Evolutionary conservation across 2,797 vertebrate genomes (phyloP), one percentile per base, ranked within the genome.

Genomic region (Lates japonicus): DNA sequence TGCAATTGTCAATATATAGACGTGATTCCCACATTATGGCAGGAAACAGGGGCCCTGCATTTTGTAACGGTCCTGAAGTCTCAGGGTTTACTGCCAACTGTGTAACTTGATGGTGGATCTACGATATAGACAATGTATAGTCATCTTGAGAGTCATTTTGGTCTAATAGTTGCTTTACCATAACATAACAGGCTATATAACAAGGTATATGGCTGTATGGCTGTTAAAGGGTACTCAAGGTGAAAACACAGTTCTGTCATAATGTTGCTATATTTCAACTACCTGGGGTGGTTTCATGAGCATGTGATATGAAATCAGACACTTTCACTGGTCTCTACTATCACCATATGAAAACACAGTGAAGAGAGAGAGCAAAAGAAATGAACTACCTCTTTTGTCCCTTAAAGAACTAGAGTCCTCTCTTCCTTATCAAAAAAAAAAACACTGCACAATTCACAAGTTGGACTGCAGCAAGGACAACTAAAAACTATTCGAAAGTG

Each of bases 401-500:
- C 10, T 62, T n/a, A 29, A 37, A 59, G 12, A 66, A 19, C 41
- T 7, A 42, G 11, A 69, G 29, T 48, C 33, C 55, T 29, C 33
- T 75, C 55, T 60, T 65, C n/a, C 29, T 22, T 67, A 49, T 64
- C 19, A 61, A 44, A 44, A n/a, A 22, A 20, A 61, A 62, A 70
- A 51, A 25, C 39, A 17, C 54, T 19, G 33, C 54, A 55, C 13
- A 37, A 42, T 33, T 46, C 29, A 58, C 41, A 16, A 55, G 51
- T 13, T 37, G 41, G 12, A 49, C 44, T 22, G 37, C 55, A 65
- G 66, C 41, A 72, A 84, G 74, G 70, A 76, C 74, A 60, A 16
- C 7, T 5, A n/a, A 3, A 46, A 80, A 67, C 16, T 69, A 20
- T 16, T 63, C 31, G n/a, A 20, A 20, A 80, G 58, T 33, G 39